Evolutionary conservation across 2,113 vertebrate species (phyloP).

Genomic region (Hyla sarda): DNA sequence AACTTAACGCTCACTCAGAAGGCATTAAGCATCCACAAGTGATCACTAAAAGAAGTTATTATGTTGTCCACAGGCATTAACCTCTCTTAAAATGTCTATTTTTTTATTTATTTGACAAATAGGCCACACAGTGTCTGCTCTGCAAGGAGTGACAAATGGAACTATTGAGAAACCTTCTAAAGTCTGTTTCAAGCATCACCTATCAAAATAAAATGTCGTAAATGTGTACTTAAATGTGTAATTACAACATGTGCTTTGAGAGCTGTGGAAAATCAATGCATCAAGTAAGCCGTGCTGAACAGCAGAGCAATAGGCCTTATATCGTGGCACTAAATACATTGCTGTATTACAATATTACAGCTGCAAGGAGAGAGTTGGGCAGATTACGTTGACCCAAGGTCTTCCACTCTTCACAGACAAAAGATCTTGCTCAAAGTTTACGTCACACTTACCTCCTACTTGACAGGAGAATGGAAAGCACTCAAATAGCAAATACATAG

Average conservation of each 20-base stretch:
- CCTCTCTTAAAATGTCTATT: neutral
- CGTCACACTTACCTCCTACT: no score
- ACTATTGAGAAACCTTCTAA: neutral
- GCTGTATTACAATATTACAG: neutral
- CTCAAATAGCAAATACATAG: no score
- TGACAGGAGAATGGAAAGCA: no score
- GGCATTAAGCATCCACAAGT: conserved; percentile 45
- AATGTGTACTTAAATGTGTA: neutral
- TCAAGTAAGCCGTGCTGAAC: neutral
- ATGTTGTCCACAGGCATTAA: conserved; percentile 36
- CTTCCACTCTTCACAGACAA: neutral
- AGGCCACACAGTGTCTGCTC: neutral
- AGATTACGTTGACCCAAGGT: neutral
- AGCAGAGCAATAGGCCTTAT: neutral
- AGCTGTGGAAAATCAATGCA: neutral
- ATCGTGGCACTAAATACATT: neutral
- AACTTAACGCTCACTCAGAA: conserved; percentile 31
- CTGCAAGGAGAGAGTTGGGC: neutral
- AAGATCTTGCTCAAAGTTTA: no score
- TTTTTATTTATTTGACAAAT: conserved; percentile 31
- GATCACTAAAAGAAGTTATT: conserved; percentile 40
- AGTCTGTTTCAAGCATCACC: neutral
- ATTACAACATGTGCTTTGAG: neutral
- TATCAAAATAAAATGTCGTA: neutral
- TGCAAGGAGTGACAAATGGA: neutral